Evolutionary conservation across 2,113 vertebrate genomes (phyloP).

Genomic region (Panthera uncia): DNA sequence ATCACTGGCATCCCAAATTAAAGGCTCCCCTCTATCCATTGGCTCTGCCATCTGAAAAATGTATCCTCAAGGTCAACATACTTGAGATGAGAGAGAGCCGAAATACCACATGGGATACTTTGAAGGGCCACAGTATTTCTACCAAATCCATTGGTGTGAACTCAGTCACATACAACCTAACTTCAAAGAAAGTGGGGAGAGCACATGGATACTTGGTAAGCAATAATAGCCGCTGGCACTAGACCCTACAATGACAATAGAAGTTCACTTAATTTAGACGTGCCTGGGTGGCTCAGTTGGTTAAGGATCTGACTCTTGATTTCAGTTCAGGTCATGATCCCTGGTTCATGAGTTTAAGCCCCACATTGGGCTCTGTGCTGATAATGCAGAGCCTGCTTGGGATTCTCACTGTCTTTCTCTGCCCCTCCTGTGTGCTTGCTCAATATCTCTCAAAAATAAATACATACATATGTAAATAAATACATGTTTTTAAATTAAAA

Average conservation of each 20-base stretch:
- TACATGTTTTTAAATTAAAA: too few relatives aligned
- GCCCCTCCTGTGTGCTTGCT: too few relatives aligned
- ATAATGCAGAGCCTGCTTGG: too few relatives aligned
- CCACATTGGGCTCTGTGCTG: too few relatives aligned
- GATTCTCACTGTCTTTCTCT: too few relatives aligned
- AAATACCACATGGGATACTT: not conserved
- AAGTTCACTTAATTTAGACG: not conserved
- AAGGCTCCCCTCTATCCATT: not conserved
- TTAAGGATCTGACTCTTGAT: too few relatives aligned
- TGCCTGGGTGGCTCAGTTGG: too few relatives aligned
- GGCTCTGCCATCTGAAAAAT: not conserved
- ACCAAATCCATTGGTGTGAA: not conserved
- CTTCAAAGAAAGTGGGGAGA: not conserved
- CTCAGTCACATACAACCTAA: not conserved
- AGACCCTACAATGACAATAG: not conserved
- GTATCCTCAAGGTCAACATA: not conserved
- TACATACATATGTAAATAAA: too few relatives aligned
- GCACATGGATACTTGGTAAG: not conserved
- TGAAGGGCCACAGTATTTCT: not conserved
- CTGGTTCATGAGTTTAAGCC: too few relatives aligned
- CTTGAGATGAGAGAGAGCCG: not conserved
- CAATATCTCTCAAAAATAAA: too few relatives aligned
- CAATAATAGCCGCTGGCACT: not conserved
- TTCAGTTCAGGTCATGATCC: too few relatives aligned
- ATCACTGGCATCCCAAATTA: not conserved